Conservation (phyloP, 2,888 invertebrate genomes). For the Lepidochrysops patricia region DNA sequence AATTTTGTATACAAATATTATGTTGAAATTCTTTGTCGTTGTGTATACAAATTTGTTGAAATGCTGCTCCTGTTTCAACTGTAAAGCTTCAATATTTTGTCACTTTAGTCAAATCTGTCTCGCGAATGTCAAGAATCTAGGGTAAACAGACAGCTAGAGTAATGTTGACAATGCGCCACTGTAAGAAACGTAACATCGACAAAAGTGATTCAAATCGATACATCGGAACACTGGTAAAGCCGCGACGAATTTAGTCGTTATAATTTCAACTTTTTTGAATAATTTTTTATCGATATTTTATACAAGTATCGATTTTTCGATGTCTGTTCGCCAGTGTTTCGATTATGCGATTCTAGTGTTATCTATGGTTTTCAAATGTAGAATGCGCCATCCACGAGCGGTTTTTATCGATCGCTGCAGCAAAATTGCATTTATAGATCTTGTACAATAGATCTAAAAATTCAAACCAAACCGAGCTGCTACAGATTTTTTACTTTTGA, state of each 20-base stretch:
- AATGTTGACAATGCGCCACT: slow-evolving; percentile 63
- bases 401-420: background rate
- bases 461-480: too few species aligned
- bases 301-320: slow-evolving; percentile 4
- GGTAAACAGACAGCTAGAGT: background rate
- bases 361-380: background rate
- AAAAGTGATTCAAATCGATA: slow-evolving; percentile 12
- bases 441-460: too few species aligned
- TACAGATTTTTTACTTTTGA: too few species aligned
- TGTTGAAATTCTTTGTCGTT: too few species aligned
- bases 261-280: background rate
- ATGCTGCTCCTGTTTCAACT: too few species aligned
- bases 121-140: background rate
- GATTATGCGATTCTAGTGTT: background rate
- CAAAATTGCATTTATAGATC: background rate
- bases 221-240: slow-evolving; percentile 1
- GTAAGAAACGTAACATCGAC: slow-evolving; percentile 17
- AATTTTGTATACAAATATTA: too few species aligned
- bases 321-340: slow-evolving; percentile 3
- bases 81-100: background rate
- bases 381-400: too few species aligned
- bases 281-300: slow-evolving; percentile 2
- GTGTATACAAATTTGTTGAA: too few species aligned
- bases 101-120: too few species aligned
- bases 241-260: background rate